Conservation (phyloP, 2,113 vertebrate genomes). For the Camelus bactrianus region DNA sequence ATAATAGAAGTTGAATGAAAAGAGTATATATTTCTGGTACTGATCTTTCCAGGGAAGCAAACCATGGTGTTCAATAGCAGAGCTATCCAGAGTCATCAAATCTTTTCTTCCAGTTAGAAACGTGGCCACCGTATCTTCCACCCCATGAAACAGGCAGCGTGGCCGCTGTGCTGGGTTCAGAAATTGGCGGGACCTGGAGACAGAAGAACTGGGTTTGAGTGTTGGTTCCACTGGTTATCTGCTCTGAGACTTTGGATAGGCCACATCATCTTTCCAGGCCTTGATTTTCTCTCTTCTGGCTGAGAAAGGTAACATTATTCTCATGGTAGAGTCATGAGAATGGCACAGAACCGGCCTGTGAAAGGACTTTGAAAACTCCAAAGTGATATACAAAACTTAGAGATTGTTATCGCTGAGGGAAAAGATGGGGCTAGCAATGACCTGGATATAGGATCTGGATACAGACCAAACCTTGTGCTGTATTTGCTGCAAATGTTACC, state of each 20-base stretch:
- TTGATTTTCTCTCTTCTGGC: background rate
- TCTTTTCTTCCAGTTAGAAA: background rate
- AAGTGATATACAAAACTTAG: background rate
- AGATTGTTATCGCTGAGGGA: background rate
- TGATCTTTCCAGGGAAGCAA: background rate
- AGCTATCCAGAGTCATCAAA: background rate
- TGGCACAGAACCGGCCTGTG: background rate
- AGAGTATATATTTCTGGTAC: background rate
- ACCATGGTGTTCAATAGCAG: background rate
- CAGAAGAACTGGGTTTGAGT: conserved; percentile 7
- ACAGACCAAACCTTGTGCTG: background rate
- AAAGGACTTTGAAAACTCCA: background rate
- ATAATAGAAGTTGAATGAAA: background rate
- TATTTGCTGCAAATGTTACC: background rate
- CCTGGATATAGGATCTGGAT: background rate
- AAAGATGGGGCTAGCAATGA: background rate
- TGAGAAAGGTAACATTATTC: background rate
- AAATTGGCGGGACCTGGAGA: conserved; percentile 27
- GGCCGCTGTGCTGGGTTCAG: background rate
- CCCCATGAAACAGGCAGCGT: background rate
- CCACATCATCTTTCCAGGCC: background rate
- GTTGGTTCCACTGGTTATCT: background rate
- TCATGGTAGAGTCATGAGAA: background rate
- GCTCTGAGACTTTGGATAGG: background rate
- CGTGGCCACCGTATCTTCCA: background rate